These are phyloP conservation scores for Pogonomyrmex barbatus DNA, from an alignment of 1,140 invertebrate species.

Conservation along the genomic window DNA sequence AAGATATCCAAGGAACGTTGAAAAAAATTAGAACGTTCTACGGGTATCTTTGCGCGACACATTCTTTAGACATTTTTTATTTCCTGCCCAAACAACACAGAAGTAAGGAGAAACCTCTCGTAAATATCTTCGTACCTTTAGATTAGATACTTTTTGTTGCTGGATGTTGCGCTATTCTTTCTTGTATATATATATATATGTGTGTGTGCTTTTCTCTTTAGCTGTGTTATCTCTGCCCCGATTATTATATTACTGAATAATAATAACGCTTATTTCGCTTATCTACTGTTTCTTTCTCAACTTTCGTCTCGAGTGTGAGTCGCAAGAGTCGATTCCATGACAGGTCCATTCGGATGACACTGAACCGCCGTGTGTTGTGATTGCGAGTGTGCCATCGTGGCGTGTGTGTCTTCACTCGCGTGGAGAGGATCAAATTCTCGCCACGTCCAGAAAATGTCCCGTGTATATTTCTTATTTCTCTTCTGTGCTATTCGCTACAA, in stretches of 20 bases:
- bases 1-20: not conserved
- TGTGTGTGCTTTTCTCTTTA: slow-evolving; percentile 25
- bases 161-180: slow-evolving; percentile 23
- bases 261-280: slow-evolving; percentile 45
- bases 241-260: slow-evolving; percentile 2
- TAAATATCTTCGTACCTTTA: not conserved
- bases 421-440: slow-evolving; percentile 19
- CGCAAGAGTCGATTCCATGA: slow-evolving; percentile 47
- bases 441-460: slow-evolving; percentile 27
- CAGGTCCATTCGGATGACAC: slow-evolving; percentile 46
- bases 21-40: not conserved
- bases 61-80: not conserved
- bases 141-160: slow-evolving; percentile 18
- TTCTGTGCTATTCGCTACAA: not conserved
- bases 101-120: slow-evolving; percentile 8
- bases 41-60: not conserved
- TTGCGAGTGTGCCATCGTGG: slow-evolving; percentile 51
- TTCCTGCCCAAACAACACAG: not conserved
- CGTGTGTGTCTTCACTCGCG: slow-evolving; percentile 30
- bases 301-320: slow-evolving; percentile 56
- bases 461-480: not conserved
- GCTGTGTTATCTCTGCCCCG: not conserved
- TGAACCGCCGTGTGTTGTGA: slow-evolving; percentile 43
- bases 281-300: slow-evolving; percentile 55
- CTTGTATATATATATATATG: not conserved